A percentile compares a stretch with the other conserved stretches of the same genome.
phyloP scores from a whole-genome alignment of 2,888 invertebrate species.

The Griposia aprilina region DNA sequence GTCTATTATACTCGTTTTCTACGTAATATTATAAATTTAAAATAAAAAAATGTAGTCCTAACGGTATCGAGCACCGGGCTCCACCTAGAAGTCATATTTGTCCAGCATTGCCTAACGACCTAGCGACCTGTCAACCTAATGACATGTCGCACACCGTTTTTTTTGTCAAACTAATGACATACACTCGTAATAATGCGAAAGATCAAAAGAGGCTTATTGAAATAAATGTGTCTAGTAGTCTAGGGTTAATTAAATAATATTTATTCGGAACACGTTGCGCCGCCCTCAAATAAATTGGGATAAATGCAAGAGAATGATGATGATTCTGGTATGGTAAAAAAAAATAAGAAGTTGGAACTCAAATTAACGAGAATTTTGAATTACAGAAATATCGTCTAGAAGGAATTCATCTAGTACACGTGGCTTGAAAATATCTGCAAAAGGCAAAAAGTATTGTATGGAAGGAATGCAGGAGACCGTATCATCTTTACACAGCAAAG shows the following conservation, averaged over 20 bases:
- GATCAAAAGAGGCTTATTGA: neutral
- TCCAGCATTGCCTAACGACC: too few relatives aligned
- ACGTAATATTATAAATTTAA: too few relatives aligned
- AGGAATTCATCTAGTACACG: constrained; percentile 10
- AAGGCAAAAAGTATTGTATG: constrained; percentile 49
- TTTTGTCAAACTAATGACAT: too few relatives aligned
- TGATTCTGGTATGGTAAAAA: neutral
- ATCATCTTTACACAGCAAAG: constrained; percentile 5
- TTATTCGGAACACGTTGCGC: neutral
- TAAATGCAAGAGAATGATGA: neutral
- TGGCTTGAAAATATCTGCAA: constrained; percentile 49
- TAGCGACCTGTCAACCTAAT: too few relatives aligned
- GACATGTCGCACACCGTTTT: too few relatives aligned
- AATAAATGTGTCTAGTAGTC: neutral
- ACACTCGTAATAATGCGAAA: neutral
- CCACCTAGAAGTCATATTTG: too few relatives aligned
- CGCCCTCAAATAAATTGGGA: neutral
- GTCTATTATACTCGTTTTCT: too few relatives aligned
- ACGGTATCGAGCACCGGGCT: too few relatives aligned
- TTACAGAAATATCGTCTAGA: constrained; percentile 34
- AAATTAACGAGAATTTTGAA: neutral
- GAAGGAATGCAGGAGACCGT: constrained; percentile 34
- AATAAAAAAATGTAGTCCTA: too few relatives aligned
- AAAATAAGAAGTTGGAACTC: too few relatives aligned
- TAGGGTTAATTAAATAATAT: neutral